Conservation (phyloP, 37 sponge, comb jelly and placozoan species). For the Geodia barretti region DNA sequence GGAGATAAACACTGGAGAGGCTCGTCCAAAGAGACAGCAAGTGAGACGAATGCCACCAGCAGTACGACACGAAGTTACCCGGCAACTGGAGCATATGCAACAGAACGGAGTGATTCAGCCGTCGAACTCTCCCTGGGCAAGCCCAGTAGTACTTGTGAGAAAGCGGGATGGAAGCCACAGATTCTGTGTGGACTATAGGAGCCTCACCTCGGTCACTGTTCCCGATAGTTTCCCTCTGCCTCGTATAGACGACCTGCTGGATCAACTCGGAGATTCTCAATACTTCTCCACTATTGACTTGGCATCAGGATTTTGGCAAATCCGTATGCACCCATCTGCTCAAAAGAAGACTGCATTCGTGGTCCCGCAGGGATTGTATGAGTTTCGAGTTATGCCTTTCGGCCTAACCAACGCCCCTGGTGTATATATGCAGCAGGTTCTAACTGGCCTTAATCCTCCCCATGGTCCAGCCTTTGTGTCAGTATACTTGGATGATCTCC, state of each 20-base stretch:
- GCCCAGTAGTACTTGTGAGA: neutral
- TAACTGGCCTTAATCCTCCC: slow-evolving; percentile 19
- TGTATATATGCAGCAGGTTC: slow-evolving; percentile 38
- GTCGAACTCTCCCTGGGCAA: neutral
- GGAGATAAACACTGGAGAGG: slow-evolving; percentile 38
- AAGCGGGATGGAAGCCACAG: slow-evolving; percentile 22
- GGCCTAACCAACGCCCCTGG: slow-evolving; percentile 47
- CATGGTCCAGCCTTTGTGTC: slow-evolving; percentile 13
- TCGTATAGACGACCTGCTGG: slow-evolving; percentile 40
- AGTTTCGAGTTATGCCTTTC: slow-evolving; percentile 65
- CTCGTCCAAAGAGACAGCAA: slow-evolving; percentile 15
- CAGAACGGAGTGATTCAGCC: slow-evolving; percentile 41
- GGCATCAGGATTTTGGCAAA: slow-evolving; percentile 45
- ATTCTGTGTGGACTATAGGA: slow-evolving; percentile 33
- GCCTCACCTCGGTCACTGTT: slow-evolving; percentile 21
- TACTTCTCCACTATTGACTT: slow-evolving; percentile 53
- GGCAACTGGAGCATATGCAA: slow-evolving; percentile 46
- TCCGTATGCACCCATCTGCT: slow-evolving; percentile 12
- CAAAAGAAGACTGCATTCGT: slow-evolving; percentile 53
- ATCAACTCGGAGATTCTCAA: slow-evolving; percentile 25
- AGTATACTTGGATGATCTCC: slow-evolving; percentile 44
- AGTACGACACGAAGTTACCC: slow-evolving; percentile 22
- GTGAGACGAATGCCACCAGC: slow-evolving; percentile 37
- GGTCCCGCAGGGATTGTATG: slow-evolving; percentile 45
- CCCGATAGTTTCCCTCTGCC: slow-evolving; percentile 38